Evolutionary conservation across 2,888 invertebrate genomes (phyloP).

Genomic region (Dermolepida albohirtum): DNA sequence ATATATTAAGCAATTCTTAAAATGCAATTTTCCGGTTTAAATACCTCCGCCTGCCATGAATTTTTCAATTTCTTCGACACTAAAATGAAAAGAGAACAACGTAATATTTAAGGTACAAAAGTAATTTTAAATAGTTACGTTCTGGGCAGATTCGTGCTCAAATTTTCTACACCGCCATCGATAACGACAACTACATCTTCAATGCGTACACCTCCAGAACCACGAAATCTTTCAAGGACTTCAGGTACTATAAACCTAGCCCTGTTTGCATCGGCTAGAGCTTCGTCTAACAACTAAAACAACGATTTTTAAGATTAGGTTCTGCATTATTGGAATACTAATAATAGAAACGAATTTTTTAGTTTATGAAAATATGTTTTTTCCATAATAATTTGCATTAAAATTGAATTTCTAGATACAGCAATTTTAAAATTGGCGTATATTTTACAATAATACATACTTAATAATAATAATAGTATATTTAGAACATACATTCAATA

Average conservation of each 20-base stretch:
- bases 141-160: conserved; percentile 82
- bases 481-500: too few species aligned
- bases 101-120: conserved; percentile 3
- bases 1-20: conserved; percentile 24
- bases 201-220: conserved; percentile 95
- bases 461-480: too few species aligned
- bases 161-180: conserved; percentile 34
- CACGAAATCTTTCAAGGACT: conserved; percentile 79
- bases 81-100: conserved; percentile 57
- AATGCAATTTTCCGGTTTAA: too few species aligned
- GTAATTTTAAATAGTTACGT: conserved; percentile 73
- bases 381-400: too few species aligned
- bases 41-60: conserved; percentile 71
- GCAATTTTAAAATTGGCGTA: too few species aligned
- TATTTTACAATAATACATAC: too few species aligned
- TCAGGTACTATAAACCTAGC: conserved; percentile 82
- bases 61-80: conserved; percentile 84
- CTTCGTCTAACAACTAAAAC: conserved; percentile 82
- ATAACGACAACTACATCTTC: conserved; percentile 85
- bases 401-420: too few species aligned
- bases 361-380: too few species aligned
- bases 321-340: too few species aligned
- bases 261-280: conserved; percentile 78
- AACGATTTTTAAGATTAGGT: conserved; percentile 11
- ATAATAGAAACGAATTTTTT: too few species aligned